Percentiles rank a stretch among this genome's conserved stretches.
Conservation (phyloP, 2,888 invertebrate species). For the Heliothis peltigera region DNA sequence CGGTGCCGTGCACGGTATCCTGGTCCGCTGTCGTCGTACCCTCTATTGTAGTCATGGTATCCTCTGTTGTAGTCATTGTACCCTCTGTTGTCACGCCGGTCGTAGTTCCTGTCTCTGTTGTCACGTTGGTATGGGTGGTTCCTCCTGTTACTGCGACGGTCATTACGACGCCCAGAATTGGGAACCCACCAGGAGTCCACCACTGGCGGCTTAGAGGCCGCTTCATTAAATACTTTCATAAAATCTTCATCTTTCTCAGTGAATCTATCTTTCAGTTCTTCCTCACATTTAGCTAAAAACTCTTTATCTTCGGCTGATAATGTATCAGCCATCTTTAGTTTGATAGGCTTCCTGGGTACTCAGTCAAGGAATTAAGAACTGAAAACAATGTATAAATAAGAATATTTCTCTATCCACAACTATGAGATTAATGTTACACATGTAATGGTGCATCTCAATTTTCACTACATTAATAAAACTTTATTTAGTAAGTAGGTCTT, state of each 20-base stretch:
- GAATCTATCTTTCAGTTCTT: conserved; percentile 90
- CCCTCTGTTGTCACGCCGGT: conserved; percentile 37
- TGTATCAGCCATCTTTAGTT: conserved; percentile 71
- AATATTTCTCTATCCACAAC: neutral
- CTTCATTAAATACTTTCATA: conserved; percentile 83
- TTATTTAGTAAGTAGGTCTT: no score
- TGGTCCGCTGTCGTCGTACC: conserved; percentile 57
- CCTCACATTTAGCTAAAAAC: conserved; percentile 91
- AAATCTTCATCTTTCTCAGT: conserved; percentile 91
- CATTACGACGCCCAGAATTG: conserved; percentile 73
- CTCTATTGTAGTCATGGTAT: conserved; percentile 63
- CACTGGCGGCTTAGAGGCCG: conserved; percentile 89
- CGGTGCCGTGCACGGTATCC: conserved; percentile 63
- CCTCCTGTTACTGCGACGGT: conserved; percentile 70
- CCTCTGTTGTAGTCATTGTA: conserved; percentile 49
- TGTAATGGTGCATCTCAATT: no score
- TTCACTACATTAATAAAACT: no score
- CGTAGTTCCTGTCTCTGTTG: conserved; percentile 63
- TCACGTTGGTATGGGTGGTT: conserved; percentile 58
- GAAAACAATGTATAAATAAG: conserved; percentile 55
- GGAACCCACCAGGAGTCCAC: conserved; percentile 89
- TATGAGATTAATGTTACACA: neutral
- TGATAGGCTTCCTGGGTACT: conserved; percentile 31
- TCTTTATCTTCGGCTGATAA: conserved; percentile 90
- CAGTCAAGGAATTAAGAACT: conserved; percentile 72